Conservation (phyloP, 2,888 invertebrate genomes). For the Neoascia interrupta region DNA sequence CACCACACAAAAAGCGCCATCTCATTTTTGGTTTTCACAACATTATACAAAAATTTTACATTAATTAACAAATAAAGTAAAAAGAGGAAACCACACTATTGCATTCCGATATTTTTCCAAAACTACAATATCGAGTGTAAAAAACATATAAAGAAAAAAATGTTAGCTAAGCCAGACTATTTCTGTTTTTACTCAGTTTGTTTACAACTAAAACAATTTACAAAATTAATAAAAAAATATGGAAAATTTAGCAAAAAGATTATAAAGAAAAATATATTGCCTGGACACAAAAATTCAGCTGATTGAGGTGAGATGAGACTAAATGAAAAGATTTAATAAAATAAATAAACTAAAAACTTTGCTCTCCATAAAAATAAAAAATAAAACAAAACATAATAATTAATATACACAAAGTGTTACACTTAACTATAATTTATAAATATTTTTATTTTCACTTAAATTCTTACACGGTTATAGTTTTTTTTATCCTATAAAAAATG, state of each 20-base stretch:
- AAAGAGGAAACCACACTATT: constrained; percentile 43
- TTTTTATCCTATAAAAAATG: constrained; percentile 21
- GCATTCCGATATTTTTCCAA: constrained; percentile 2
- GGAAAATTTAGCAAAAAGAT: constrained; percentile 28
- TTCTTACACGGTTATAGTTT: constrained; percentile 35
- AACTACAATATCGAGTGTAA: constrained; percentile 55
- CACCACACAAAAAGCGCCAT: constrained; percentile 41
- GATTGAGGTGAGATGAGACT: constrained; percentile 46
- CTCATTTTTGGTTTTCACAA: constrained; percentile 10
- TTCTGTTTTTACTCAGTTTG: constrained; percentile 13
- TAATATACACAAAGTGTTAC: constrained; percentile 37
- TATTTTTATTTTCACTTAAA: constrained; percentile 21
- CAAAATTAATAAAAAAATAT: constrained; percentile 10
- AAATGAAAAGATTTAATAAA: constrained; percentile 7
- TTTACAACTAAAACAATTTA: constrained; percentile 68
- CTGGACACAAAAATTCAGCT: constrained; percentile 51
- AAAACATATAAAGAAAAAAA: constrained; percentile 7
- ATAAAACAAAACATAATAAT: constrained; percentile 25
- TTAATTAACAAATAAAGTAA: too few species aligned
- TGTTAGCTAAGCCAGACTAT: constrained; percentile 42
- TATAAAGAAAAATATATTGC: constrained; percentile 3
- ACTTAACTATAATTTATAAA: constrained; percentile 42
- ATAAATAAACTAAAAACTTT: constrained; percentile 24
- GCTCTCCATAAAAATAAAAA: constrained; percentile 40
- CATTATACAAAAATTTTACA: too few species aligned